phyloP scores from a whole-genome alignment of 2,113 vertebrate species.

The Brachirus orientalis region DNA sequence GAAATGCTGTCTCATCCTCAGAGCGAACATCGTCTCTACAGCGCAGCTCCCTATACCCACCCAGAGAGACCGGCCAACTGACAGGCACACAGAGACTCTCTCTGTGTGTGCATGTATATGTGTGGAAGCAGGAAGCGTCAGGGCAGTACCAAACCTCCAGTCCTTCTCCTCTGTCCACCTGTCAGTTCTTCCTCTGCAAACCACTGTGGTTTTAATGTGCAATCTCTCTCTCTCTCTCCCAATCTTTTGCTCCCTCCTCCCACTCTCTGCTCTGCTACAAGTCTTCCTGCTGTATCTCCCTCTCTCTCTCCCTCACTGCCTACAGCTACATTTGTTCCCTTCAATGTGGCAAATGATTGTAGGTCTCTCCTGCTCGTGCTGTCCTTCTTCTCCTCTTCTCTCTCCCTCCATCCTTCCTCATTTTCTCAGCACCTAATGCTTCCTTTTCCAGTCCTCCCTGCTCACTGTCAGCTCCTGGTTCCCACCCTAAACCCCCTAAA shows the following conservation, averaged over 20 bases:
- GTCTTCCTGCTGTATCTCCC: conserved; percentile 20
- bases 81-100: conserved; percentile 55
- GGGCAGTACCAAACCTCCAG: conserved; percentile 62
- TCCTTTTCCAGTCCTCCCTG: no score
- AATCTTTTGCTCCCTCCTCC: conserved; percentile 11
- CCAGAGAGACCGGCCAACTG: conserved; percentile 63
- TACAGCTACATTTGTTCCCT: conserved; percentile 77
- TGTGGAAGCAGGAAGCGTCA: conserved; percentile 49
- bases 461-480: conserved; percentile 55
- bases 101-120: conserved; percentile 43
- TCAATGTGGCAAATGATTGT: conserved; percentile 73
- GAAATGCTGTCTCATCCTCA: conserved; percentile 80
- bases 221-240: conserved; percentile 15
- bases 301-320: conserved; percentile 56
- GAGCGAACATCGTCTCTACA: conserved; percentile 68
- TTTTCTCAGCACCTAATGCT: conserved; percentile 35
- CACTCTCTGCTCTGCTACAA: conserved; percentile 3
- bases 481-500: conserved; percentile 36
- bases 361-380: conserved; percentile 42
- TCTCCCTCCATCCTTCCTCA: conserved; percentile 34
- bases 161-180: conserved; percentile 47
- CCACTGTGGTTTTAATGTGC: conserved; percentile 38
- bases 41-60: conserved; percentile 65
- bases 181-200: conserved; percentile 45
- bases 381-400: neutral